These are phyloP conservation scores for Macrophya annulata DNA, from an alignment of 2,888 invertebrate species.

Conservation along the genomic window DNA sequence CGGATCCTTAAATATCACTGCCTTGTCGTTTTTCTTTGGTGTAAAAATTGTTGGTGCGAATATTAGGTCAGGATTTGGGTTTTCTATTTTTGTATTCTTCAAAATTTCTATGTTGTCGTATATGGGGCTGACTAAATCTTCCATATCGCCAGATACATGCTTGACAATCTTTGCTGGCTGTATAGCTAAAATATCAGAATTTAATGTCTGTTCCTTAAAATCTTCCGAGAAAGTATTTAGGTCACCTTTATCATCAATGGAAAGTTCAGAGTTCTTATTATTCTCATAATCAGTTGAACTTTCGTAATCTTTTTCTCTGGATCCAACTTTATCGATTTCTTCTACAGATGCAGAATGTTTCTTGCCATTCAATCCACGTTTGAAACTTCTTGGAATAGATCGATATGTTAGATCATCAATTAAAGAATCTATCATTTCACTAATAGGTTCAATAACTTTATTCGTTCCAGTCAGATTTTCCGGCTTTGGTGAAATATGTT, in stretches of 20 bases:
- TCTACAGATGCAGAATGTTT: constrained; percentile 62
- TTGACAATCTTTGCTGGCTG: constrained; percentile 59
- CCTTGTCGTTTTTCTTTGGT: constrained; percentile 18
- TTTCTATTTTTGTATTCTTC: constrained; percentile 57
- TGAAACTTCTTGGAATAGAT: constrained; percentile 55
- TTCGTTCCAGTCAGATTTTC: constrained; percentile 57
- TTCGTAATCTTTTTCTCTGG: constrained; percentile 64
- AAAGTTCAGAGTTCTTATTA: not conserved
- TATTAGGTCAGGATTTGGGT: constrained; percentile 63
- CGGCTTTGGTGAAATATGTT: not conserved
- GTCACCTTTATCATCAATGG: not conserved
- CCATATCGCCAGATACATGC: not conserved
- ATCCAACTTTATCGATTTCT: constrained; percentile 77
- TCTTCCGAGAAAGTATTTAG: not conserved
- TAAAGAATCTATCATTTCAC: constrained; percentile 60
- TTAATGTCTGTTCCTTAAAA: not conserved
- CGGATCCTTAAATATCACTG: constrained; percentile 9
- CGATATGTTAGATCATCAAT: constrained; percentile 55
- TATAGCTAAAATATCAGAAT: constrained; percentile 43
- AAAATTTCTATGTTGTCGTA: constrained; percentile 17
- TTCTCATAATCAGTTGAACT: constrained; percentile 71
- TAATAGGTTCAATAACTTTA: constrained; percentile 57
- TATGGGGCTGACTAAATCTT: constrained; percentile 56
- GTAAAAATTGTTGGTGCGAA: constrained; percentile 61
- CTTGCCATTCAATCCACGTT: constrained; percentile 24